Evolutionary conservation across 2,797 vertebrate species (phyloP).

Genomic region (Urocyon cinereoargenteus): DNA sequence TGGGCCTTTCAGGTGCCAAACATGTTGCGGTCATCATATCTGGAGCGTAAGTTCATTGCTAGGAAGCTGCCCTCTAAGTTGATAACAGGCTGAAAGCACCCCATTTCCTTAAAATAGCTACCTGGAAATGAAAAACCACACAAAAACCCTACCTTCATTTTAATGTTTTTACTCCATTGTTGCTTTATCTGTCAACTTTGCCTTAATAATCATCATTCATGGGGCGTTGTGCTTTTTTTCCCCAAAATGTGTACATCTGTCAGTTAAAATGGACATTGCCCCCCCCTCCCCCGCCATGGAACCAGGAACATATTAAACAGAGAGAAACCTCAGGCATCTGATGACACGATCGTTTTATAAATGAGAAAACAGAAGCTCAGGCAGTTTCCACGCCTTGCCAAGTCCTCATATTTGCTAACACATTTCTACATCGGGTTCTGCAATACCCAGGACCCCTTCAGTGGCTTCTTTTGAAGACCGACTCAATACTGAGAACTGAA

Average conservation of each 20-base stretch:
- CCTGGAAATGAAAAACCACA: background rate
- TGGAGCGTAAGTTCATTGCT: background rate
- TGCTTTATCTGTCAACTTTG: background rate
- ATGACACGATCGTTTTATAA: background rate
- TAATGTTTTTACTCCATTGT: background rate
- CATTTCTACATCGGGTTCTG: background rate
- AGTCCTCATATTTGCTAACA: background rate
- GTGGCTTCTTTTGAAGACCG: conserved; percentile 8
- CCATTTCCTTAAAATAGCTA: background rate
- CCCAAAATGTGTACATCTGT: background rate
- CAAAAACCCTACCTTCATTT: background rate
- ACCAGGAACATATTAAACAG: background rate
- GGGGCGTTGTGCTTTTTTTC: background rate
- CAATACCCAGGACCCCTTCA: background rate
- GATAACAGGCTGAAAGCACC: background rate
- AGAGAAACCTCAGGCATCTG: background rate
- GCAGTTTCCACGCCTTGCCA: background rate
- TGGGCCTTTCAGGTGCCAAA: background rate
- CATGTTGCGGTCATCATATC: background rate
- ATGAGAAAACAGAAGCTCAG: background rate
- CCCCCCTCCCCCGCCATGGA: background rate
- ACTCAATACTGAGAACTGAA: background rate
- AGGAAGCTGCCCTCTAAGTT: conserved; percentile 22
- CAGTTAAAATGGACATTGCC: background rate
- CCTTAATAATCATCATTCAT: background rate